A percentile compares a stretch with the other conserved stretches of the same genome.
Evolutionary conservation across 2,888 invertebrate species (phyloP).

Genomic region (Desoria tigrina): DNA sequence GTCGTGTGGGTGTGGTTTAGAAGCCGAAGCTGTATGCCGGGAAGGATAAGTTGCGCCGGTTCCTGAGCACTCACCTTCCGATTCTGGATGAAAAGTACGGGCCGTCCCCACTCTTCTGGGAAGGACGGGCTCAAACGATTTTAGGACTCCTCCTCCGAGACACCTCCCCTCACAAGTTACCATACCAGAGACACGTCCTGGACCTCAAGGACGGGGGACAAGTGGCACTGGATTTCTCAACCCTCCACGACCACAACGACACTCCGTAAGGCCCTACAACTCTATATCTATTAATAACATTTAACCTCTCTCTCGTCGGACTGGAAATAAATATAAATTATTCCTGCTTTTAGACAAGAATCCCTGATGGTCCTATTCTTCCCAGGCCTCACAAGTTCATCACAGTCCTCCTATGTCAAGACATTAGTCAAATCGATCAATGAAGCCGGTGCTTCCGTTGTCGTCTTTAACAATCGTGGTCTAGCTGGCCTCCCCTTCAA

Average conservation of each 20-base stretch:
- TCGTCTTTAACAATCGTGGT: conserved; percentile 78
- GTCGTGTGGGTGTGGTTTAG: too few relatives aligned
- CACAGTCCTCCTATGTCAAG: conserved; percentile 77
- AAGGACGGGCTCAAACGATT: conserved; percentile 37
- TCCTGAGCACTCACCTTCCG: conserved; percentile 66
- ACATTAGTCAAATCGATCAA: conserved; percentile 70
- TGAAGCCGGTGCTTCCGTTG: conserved; percentile 66
- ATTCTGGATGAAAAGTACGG: conserved; percentile 70
- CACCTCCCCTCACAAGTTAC: conserved; percentile 19
- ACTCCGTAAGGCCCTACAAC: too few relatives aligned
- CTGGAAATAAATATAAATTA: too few relatives aligned
- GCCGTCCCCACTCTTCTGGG: conserved; percentile 72
- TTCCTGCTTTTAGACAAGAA: too few relatives aligned
- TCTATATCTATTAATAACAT: too few relatives aligned
- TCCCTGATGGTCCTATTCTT: conserved; percentile 28
- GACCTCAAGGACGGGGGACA: conserved; percentile 73
- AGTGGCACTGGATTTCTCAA: conserved; percentile 74
- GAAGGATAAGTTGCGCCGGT: conserved; percentile 65
- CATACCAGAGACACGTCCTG: conserved; percentile 64
- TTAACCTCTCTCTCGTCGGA: too few relatives aligned
- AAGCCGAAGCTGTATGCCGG: conserved; percentile 33
- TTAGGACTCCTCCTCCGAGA: conserved; percentile 32
- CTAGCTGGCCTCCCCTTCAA: conserved; percentile 72
- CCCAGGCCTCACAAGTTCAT: conserved; percentile 76
- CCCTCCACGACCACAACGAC: too few relatives aligned